Evolutionary conservation across 2,888 invertebrate species (phyloP).

Genomic region (Ryuthela nishihirai): DNA sequence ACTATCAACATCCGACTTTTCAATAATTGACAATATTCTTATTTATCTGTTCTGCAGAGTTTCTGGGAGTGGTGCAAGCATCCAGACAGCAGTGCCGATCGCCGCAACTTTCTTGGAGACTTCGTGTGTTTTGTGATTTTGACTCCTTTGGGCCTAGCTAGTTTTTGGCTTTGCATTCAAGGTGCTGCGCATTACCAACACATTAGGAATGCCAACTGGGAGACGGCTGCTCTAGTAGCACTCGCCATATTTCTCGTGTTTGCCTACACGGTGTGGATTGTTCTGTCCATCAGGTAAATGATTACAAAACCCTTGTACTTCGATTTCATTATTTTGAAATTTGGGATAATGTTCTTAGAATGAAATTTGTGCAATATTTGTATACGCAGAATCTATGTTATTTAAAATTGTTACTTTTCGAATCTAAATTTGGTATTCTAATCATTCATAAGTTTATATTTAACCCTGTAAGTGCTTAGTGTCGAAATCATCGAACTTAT

Average conservation of each 20-base stretch:
- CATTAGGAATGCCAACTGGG: slow-evolving; percentile 9
- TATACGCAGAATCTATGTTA: no score
- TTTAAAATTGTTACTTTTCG: no score
- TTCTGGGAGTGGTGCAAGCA: slow-evolving; percentile 20
- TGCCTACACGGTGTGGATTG: slow-evolving; percentile 24
- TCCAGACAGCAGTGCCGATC: slow-evolving; percentile 1
- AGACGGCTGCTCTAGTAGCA: slow-evolving; percentile 11
- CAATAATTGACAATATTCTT: no score
- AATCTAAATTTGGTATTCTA: no score
- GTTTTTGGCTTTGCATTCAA: slow-evolving; percentile 19
- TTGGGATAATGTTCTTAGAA: background rate
- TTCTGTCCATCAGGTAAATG: slow-evolving; percentile 10
- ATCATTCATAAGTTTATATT: no score
- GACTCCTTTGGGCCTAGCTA: slow-evolving; percentile 19
- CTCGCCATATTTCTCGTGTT: slow-evolving; percentile 17
- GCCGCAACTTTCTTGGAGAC: slow-evolving; percentile 18
- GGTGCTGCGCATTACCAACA: slow-evolving; percentile 24
- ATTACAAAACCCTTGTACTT: background rate
- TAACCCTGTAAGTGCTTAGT: no score
- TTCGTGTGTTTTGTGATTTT: slow-evolving; percentile 20
- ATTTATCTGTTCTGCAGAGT: background rate
- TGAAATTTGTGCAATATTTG: background rate
- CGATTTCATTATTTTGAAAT: background rate
- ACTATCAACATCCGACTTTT: no score
- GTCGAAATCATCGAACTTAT: no score